phyloP scores from a whole-genome alignment of 2,113 vertebrate species.

The Regulus satrapa region DNA sequence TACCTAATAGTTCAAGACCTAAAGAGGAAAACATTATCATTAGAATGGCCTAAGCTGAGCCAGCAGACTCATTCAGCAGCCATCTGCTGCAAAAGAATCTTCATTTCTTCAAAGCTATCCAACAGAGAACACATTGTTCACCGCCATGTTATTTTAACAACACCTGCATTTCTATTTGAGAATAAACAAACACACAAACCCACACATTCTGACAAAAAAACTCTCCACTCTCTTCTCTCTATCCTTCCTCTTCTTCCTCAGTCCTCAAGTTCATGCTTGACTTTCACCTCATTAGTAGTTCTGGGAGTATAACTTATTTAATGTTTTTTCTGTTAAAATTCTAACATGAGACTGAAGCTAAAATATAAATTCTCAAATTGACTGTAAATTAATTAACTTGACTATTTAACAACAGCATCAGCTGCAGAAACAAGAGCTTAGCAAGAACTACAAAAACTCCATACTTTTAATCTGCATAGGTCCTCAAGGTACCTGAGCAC shows the following conservation, averaged over 20 bases:
- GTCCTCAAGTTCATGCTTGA: neutral
- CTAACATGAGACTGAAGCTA: neutral
- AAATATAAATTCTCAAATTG: neutral
- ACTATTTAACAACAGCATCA: neutral
- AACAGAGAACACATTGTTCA: neutral
- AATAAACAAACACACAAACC: neutral
- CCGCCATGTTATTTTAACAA: neutral
- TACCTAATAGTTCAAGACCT: neutral
- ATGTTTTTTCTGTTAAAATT: neutral
- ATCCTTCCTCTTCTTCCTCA: neutral
- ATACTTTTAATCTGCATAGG: neutral
- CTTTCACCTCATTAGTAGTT: neutral
- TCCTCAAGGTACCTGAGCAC: neutral
- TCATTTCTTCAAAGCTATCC: neutral
- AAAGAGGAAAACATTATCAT: neutral
- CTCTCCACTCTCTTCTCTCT: neutral
- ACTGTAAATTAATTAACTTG: neutral
- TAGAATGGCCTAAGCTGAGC: neutral
- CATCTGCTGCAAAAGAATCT: slow-evolving; percentile 3
- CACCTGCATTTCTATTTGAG: neutral
- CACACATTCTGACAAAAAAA: neutral
- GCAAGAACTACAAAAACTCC: neutral
- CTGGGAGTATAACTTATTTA: neutral
- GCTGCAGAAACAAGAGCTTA: neutral
- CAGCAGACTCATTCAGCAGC: neutral